Evolutionary conservation across 2,888 invertebrate species (phyloP).

Genomic region (Drosophila neotestacea): DNA sequence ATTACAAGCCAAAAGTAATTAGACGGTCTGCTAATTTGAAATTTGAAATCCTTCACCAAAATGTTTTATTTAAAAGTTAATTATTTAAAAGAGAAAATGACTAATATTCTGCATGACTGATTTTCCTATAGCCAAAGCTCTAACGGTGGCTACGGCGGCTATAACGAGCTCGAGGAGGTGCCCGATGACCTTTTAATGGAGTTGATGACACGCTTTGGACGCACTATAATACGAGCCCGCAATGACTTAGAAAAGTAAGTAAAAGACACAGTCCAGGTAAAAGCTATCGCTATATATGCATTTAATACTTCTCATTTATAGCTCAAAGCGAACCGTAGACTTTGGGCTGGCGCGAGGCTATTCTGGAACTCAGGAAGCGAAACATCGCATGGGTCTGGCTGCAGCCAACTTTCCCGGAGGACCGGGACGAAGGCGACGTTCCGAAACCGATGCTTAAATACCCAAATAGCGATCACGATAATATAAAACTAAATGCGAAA

Average conservation of each 20-base stretch:
- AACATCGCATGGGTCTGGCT: slow-evolving; percentile 95
- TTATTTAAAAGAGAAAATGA: slow-evolving; percentile 51
- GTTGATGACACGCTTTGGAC: slow-evolving; percentile 91
- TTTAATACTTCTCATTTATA: not conserved
- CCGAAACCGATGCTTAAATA: slow-evolving; percentile 85
- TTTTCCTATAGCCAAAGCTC: slow-evolving; percentile 72
- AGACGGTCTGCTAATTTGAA: slow-evolving; percentile 41
- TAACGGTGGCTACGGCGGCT: slow-evolving; percentile 80
- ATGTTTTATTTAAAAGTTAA: slow-evolving; percentile 42
- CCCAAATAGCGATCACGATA: slow-evolving; percentile 31
- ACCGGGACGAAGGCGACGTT: slow-evolving; percentile 94
- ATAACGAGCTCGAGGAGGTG: slow-evolving; percentile 89
- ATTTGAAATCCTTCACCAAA: slow-evolving; percentile 12
- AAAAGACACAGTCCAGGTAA: not conserved
- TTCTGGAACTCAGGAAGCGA: slow-evolving; percentile 95
- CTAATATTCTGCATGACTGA: slow-evolving; percentile 73
- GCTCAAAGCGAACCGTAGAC: slow-evolving; percentile 92
- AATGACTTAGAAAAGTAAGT: slow-evolving; percentile 93
- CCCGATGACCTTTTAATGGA: slow-evolving; percentile 91
- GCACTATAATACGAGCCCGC: slow-evolving; percentile 91
- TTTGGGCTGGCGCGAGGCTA: slow-evolving; percentile 94
- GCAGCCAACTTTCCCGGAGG: slow-evolving; percentile 96
- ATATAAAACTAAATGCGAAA: slow-evolving; percentile 36
- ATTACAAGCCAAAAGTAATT: slow-evolving; percentile 47
- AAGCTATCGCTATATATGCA: not conserved